Percentiles rank a stretch among this genome's conserved stretches.
Evolutionary conservation across 2,797 vertebrate species (phyloP).

Genomic region (Labeo calbasu): DNA sequence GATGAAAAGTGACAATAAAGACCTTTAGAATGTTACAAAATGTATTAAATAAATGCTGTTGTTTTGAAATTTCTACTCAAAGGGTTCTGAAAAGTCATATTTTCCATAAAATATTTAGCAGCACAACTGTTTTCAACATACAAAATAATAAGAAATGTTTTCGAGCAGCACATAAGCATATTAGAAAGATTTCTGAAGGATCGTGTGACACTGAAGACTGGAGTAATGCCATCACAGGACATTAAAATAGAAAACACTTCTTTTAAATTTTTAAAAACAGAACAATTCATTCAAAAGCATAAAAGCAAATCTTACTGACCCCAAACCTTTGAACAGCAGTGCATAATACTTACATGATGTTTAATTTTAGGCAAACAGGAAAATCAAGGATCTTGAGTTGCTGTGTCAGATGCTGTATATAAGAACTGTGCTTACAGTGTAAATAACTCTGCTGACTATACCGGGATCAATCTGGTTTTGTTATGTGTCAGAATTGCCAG

Average conservation of each 20-base stretch:
- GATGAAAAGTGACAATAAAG: background rate
- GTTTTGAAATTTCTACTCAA: background rate
- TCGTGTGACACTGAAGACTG: background rate
- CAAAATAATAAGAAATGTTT: background rate
- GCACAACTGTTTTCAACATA: background rate
- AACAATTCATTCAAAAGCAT: background rate
- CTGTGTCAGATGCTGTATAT: background rate
- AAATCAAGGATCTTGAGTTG: background rate
- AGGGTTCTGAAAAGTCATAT: background rate
- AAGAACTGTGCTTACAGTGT: background rate
- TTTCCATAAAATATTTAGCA: background rate
- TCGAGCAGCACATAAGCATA: background rate
- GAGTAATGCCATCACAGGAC: background rate
- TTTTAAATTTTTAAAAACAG: background rate
- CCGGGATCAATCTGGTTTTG: background rate
- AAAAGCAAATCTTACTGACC: background rate
- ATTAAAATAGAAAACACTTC: too few species aligned
- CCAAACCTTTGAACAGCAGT: background rate
- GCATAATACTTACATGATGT: background rate
- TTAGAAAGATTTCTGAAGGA: background rate
- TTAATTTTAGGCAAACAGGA: background rate
- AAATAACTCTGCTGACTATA: slow-evolving; percentile 6
- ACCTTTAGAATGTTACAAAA: background rate
- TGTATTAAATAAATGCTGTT: background rate
- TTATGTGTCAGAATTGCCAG: background rate